Percentiles rank a stretch among this genome's conserved stretches.
Evolutionary conservation across 1,140 invertebrate species (phyloP).

Genomic region (Pseudachorutes palmiensis): DNA sequence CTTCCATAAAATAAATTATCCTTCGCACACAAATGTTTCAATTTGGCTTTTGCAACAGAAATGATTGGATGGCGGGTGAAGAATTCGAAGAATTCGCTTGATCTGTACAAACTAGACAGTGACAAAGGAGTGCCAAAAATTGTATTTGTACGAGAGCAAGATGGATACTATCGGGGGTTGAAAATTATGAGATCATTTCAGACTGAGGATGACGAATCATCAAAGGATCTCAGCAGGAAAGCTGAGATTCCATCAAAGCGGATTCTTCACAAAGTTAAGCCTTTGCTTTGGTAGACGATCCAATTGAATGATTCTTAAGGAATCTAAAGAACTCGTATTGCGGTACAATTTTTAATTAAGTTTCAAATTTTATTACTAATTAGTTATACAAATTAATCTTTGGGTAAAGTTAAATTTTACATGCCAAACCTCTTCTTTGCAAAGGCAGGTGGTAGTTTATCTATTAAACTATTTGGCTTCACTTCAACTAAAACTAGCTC

Average conservation of each 20-base stretch:
- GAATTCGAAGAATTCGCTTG: conserved; percentile 19
- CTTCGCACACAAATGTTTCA: neutral
- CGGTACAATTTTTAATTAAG: too few relatives aligned
- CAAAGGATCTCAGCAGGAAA: too few relatives aligned
- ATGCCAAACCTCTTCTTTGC: conserved; percentile 35
- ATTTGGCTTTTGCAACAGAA: conserved; percentile 11
- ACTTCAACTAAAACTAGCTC: conserved; percentile 32
- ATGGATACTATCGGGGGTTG: conserved; percentile 24
- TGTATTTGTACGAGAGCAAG: conserved; percentile 23
- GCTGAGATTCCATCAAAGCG: too few relatives aligned
- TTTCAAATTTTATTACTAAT: too few relatives aligned
- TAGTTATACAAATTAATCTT: too few relatives aligned
- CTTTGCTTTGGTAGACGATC: too few relatives aligned
- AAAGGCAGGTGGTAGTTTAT: conserved; percentile 35
- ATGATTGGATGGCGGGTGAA: conserved; percentile 27
- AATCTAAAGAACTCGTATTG: too few relatives aligned
- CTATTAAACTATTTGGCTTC: conserved; percentile 27
- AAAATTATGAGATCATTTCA: conserved; percentile 18
- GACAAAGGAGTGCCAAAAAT: conserved; percentile 15
- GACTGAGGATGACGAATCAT: too few relatives aligned
- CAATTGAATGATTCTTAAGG: too few relatives aligned
- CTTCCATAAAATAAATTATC: neutral
- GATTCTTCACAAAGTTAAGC: too few relatives aligned
- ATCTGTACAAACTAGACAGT: conserved; percentile 14
- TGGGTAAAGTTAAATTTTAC: too few relatives aligned